Evolutionary conservation across 1,140 invertebrate genomes (phyloP).

Genomic region (Caenorhabditis briggsae): DNA sequence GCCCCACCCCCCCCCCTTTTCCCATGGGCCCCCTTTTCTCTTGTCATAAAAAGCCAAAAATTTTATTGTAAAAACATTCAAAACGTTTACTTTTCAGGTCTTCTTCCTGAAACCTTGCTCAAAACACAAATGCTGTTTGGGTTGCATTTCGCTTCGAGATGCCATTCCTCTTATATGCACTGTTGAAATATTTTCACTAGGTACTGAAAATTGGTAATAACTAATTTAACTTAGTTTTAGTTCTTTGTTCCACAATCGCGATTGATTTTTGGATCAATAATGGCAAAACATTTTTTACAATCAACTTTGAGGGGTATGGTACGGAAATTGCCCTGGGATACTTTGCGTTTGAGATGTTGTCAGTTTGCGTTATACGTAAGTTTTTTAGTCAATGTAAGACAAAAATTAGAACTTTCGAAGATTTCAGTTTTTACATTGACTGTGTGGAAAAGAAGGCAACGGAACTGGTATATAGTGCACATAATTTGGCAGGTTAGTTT

Average conservation of each 20-base stretch:
- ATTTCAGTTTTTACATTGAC: conserved; percentile 44
- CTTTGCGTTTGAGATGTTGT: conserved; percentile 28
- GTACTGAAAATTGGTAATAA: background rate
- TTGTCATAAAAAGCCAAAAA: too few species aligned
- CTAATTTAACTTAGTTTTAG: conserved; percentile 1
- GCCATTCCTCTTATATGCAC: conserved; percentile 60
- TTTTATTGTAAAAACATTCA: background rate
- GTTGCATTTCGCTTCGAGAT: conserved; percentile 60
- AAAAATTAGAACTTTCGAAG: background rate
- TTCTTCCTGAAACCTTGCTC: conserved; percentile 58
- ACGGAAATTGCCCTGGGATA: conserved; percentile 25
- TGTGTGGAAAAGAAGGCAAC: conserved; percentile 31
- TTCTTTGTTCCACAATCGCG: conserved; percentile 29
- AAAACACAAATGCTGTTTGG: conserved; percentile 59
- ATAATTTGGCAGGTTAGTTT: conserved; percentile 58
- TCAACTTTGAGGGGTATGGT: conserved; percentile 57
- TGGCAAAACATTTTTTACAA: conserved; percentile 57
- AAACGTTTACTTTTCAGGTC: conserved; percentile 4
- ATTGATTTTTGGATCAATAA: conserved; percentile 56
- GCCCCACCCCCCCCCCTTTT: too few species aligned
- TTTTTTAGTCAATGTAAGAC: background rate
- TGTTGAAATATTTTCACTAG: conserved; percentile 38
- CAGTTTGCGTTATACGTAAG: conserved; percentile 42
- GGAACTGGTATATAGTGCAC: conserved; percentile 55
- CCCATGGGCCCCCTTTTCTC: too few species aligned